Conservation (phyloP, 2,797 vertebrate genomes). For the Hydrolagus colliei region DNA sequence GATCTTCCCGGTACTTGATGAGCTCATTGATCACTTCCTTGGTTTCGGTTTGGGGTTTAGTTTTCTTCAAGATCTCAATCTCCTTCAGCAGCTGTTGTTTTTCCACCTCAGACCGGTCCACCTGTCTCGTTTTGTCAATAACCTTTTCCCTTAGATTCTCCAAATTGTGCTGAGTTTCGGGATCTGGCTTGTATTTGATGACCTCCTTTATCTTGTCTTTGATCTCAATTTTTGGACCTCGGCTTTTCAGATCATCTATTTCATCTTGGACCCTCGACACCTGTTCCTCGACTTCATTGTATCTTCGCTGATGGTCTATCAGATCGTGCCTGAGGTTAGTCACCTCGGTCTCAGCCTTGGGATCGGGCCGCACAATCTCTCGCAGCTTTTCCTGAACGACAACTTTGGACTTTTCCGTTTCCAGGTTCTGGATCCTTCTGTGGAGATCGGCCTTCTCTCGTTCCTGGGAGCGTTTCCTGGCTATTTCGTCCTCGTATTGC, state of each 20-base stretch:
- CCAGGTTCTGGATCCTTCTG: constrained; percentile 74
- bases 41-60: constrained; percentile 82
- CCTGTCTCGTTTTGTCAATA: constrained; percentile 78
- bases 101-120: constrained; percentile 80
- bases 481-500: constrained; percentile 78
- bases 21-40: constrained; percentile 92
- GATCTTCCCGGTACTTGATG: constrained; percentile 83
- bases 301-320: constrained; percentile 81
- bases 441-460: constrained; percentile 77
- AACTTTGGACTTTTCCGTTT: constrained; percentile 83
- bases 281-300: constrained; percentile 70
- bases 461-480: constrained; percentile 64
- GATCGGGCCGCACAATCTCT: constrained; percentile 89
- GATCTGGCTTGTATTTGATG: constrained; percentile 90
- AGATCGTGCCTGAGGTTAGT: constrained; percentile 87
- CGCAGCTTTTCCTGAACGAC: constrained; percentile 86
- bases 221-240: constrained; percentile 81
- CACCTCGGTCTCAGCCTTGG: constrained; percentile 86
- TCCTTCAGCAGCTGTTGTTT: constrained; percentile 84
- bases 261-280: constrained; percentile 71
- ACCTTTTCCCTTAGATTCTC: constrained; percentile 85
- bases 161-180: constrained; percentile 81
- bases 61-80: constrained; percentile 81
- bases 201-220: constrained; percentile 93
- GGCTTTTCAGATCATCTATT: constrained; percentile 63